Percentiles rank a stretch among this genome's conserved stretches.
These are phyloP conservation scores for Ardeotis arabs DNA, from an alignment of 2,113 vertebrate species.

Conservation along the genomic window DNA sequence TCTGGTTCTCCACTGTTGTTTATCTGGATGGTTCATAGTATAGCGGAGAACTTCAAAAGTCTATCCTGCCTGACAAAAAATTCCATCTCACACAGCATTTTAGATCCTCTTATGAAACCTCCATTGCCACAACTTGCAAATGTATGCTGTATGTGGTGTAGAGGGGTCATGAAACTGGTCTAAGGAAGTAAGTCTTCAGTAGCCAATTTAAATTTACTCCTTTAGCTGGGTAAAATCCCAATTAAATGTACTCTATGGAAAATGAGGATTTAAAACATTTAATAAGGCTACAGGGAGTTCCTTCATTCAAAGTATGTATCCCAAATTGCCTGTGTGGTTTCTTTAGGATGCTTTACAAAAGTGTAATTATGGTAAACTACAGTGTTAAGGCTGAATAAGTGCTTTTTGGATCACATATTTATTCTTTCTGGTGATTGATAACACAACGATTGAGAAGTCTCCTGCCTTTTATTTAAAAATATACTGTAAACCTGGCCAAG, in stretches of 20 bases:
- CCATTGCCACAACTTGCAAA: not conserved
- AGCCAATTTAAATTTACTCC: not conserved
- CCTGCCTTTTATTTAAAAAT: not conserved
- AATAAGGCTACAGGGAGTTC: not conserved
- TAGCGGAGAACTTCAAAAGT: not conserved
- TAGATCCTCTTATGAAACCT: not conserved
- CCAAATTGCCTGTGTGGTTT: not conserved
- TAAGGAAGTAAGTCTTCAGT: not conserved
- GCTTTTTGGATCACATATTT: not conserved
- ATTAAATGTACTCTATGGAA: not conserved
- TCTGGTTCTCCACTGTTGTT: rapidly evolving
- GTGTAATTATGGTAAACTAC: not conserved
- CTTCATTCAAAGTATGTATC: not conserved
- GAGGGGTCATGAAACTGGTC: not conserved
- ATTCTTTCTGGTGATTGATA: not conserved
- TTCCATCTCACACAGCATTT: not conserved
- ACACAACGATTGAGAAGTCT: not conserved
- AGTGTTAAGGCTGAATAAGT: not conserved
- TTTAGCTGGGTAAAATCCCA: not conserved
- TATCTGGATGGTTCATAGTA: not conserved
- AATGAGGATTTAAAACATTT: not conserved
- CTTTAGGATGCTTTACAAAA: not conserved
- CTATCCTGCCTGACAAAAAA: not conserved
- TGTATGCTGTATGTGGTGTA: not conserved
- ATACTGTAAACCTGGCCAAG: not conserved